phyloP scores from a whole-genome alignment of 2,797 vertebrate species.

The Octomys mimax region DNA sequence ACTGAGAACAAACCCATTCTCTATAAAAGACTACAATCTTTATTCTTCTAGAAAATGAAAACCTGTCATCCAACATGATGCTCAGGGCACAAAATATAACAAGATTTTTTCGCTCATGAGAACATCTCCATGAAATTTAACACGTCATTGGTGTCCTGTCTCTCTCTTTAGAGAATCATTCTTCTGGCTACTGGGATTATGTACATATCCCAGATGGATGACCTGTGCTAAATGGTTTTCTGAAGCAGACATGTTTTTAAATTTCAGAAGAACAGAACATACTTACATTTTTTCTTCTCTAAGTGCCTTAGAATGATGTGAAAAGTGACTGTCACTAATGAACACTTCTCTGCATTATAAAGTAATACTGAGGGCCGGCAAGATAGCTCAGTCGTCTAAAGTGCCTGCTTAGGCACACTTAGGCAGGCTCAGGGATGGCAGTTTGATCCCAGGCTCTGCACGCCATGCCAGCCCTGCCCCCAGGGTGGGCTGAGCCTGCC shows the following conservation, averaged over 20 bases:
- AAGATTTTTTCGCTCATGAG: not conserved
- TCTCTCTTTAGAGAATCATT: not conserved
- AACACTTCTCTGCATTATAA: not conserved
- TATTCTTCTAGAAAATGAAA: constrained; percentile 37
- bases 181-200: not conserved
- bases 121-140: not conserved
- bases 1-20: not conserved
- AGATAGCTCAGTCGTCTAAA: too few species aligned
- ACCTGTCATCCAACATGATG: constrained; percentile 35
- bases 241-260: not conserved
- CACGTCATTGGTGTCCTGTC: not conserved
- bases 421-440: too few species aligned
- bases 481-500: too few species aligned
- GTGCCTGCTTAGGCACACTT: too few species aligned
- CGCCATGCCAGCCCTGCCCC: too few species aligned
- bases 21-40: constrained; percentile 26
- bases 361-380: not conserved
- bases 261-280: constrained; percentile 3
- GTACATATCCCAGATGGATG: not conserved
- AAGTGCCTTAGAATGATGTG: not conserved
- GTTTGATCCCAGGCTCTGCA: too few species aligned
- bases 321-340: not conserved
- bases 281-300: not conserved
- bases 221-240: not conserved
- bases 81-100: not conserved